Percentiles rank a stretch among this genome's conserved stretches.
phyloP scores from a whole-genome alignment of 2,888 invertebrate genomes.

The Drosophila borborema region DNA sequence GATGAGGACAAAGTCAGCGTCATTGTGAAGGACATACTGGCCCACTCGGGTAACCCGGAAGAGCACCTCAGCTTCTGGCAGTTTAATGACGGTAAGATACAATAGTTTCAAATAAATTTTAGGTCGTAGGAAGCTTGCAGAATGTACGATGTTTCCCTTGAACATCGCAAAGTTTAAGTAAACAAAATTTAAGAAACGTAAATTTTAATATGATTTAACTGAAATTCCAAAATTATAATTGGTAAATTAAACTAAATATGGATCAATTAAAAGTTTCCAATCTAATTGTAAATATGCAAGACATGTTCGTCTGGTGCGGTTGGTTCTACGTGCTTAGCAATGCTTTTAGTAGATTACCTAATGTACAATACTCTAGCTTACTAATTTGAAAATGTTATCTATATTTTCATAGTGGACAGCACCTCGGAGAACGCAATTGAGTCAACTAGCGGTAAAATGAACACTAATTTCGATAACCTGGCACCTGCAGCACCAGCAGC shows the following conservation, averaged over 20 bases:
- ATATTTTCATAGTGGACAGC: constrained; percentile 56
- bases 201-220: too few relatives aligned
- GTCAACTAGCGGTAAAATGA: not conserved
- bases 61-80: constrained; percentile 71
- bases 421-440: constrained; percentile 43
- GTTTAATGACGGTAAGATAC: constrained; percentile 60
- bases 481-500: not conserved
- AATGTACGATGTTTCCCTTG: not conserved
- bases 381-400: not conserved
- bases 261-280: not conserved
- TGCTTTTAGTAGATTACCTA: not conserved
- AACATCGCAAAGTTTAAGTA: too few relatives aligned
- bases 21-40: constrained; percentile 70
- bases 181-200: too few relatives aligned
- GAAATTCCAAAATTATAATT: too few relatives aligned
- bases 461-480: constrained; percentile 14
- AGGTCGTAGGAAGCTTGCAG: not conserved
- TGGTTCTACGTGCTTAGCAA: not conserved
- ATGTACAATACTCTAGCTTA: not conserved
- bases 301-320: not conserved
- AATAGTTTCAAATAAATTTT: not conserved
- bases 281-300: not conserved
- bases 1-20: constrained; percentile 71
- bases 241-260: not conserved
- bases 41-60: constrained; percentile 61